Evolutionary conservation across 1,140 invertebrate genomes (phyloP), one percentile per base, ranked within the genome.

Genomic region (Streblospio benedicti): DNA sequence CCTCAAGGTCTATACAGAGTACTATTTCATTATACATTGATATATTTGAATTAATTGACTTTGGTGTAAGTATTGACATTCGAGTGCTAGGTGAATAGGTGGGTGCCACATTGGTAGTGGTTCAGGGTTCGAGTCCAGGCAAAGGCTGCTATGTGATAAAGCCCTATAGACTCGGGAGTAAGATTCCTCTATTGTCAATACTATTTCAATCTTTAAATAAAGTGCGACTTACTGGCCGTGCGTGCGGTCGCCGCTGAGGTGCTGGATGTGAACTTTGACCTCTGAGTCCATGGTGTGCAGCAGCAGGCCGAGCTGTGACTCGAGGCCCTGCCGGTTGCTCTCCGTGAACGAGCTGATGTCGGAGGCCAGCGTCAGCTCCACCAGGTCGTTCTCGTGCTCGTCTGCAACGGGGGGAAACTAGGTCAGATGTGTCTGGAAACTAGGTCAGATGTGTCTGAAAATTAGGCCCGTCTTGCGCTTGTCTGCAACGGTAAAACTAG

Each of bases 361-460:
- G 23, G 85, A 83, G 23, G 86, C 83, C 4, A 93, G 75, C 0
- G 86, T 86, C 66, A 94, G 75, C 78, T 93, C 89, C 4, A 94
- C 82, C 44, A 91, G 77, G 75, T 90, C 83, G 66, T 68, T 68
- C 27, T 88, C 75, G 67, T 87, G 79, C 0, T 85, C 84, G 78
- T 91, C 89, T 70, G 67, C n/a, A 74, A 69, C 45, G 56, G 61
- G 30, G 14, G 30, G 23, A 44, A 6, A 2, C 43, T n/a, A 44
- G 4, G 6, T 44, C 9, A 20, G 25, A 6, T 6, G 25, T 6
- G 25, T 6, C 18, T 2, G 25, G 43, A 23, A 6, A 47, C 45
- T 27, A 47, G 2, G n/a, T 27, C 45, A 3, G 45, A 47, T 1
- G 45, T 28, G 30, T n/a, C n/a, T n/a, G n/a, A n/a, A n/a, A n/a